Conservation (phyloP, 2,113 vertebrate species). For the Smithornis capensis region DNA sequence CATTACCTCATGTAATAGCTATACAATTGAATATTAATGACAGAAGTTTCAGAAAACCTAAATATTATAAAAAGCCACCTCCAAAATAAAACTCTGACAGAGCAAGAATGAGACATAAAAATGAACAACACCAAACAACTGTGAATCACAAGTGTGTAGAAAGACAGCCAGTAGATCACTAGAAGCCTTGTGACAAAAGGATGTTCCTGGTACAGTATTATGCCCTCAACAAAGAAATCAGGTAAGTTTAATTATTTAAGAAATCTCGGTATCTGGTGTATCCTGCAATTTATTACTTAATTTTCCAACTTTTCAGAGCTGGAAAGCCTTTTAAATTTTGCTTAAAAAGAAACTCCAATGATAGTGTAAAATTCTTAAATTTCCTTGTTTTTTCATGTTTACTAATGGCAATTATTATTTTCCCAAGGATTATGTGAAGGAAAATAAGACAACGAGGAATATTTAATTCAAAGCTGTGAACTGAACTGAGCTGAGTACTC, state of each 20-base stretch:
- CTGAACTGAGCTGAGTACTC: background rate
- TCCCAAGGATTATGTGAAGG: background rate
- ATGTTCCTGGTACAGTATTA: background rate
- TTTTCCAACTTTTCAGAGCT: background rate
- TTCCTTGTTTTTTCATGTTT: background rate
- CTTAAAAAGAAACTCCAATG: background rate
- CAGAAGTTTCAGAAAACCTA: conserved; percentile 18
- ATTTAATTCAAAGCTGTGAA: background rate
- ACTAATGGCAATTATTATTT: background rate
- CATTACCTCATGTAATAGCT: background rate
- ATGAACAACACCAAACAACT: background rate
- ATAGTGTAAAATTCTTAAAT: background rate
- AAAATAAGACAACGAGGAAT: background rate
- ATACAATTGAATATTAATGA: conserved; percentile 28
- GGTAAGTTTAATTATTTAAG: background rate
- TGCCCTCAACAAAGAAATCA: background rate
- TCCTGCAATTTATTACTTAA: background rate
- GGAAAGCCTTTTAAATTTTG: background rate
- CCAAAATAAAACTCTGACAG: background rate
- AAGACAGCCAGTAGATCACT: background rate
- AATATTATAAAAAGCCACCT: conserved; percentile 25
- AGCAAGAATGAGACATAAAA: background rate
- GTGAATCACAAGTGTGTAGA: background rate
- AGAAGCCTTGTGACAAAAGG: background rate
- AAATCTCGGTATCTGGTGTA: background rate